Percentiles rank a stretch among this genome's conserved stretches.
Conservation (phyloP, 2,888 invertebrate species). For the Ypsolopha sequella region DNA sequence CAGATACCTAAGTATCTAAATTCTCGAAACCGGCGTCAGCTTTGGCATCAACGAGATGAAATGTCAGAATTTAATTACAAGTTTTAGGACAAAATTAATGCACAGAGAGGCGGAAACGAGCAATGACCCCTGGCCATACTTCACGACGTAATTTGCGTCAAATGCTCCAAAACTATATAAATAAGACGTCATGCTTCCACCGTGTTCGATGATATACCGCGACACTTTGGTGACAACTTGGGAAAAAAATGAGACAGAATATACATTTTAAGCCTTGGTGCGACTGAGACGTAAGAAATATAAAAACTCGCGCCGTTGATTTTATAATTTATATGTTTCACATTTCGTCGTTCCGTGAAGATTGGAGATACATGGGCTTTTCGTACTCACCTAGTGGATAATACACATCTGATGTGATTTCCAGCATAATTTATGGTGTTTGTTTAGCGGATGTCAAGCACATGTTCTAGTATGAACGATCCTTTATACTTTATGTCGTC, state of each 20-base stretch:
- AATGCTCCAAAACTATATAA: conserved; percentile 19
- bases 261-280: conserved; percentile 9
- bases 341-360: conserved; percentile 70
- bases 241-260: conserved; percentile 26
- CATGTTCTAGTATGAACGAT: conserved; percentile 44
- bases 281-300: conserved; percentile 31
- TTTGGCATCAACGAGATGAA: background rate
- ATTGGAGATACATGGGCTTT: conserved; percentile 66
- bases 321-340: conserved; percentile 71
- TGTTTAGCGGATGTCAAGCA: conserved; percentile 50
- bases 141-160: conserved; percentile 5
- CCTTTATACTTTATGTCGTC: conserved; percentile 21
- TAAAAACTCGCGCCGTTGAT: conserved; percentile 65
- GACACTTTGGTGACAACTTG: conserved; percentile 38
- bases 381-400: conserved; percentile 54
- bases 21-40: background rate
- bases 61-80: conserved; percentile 1
- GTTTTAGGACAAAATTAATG: background rate
- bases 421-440: conserved; percentile 65
- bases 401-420: conserved; percentile 66
- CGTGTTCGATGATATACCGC: conserved; percentile 58
- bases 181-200: conserved; percentile 54
- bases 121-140: conserved; percentile 5
- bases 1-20: background rate
- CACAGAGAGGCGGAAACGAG: background rate